These are phyloP conservation scores for Hippocampus guttulatus DNA, from an alignment of 2,113 vertebrate species.

Conservation along the genomic window DNA sequence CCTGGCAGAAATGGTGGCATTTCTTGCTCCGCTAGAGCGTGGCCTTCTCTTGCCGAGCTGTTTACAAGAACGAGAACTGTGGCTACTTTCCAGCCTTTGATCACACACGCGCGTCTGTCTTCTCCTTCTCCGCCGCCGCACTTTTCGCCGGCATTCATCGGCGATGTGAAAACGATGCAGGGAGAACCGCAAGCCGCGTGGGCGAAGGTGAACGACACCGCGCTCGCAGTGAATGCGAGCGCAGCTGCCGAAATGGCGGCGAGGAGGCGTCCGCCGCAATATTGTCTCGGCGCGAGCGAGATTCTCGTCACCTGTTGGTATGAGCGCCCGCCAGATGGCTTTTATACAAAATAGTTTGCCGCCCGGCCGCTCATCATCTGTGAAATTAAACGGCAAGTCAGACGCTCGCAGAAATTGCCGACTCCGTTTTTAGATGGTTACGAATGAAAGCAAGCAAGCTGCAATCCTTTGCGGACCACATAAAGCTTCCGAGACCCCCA, in stretches of 20 bases:
- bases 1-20: conserved; percentile 42
- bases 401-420: too few species aligned
- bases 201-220: conserved; percentile 5
- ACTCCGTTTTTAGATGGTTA: too few species aligned
- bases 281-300: background rate
- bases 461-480: too few species aligned
- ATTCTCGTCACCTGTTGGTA: background rate
- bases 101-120: background rate
- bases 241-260: conserved; percentile 16
- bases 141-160: conserved; percentile 29
- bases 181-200: conserved; percentile 18
- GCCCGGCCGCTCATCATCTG: too few species aligned
- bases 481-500: too few species aligned
- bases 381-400: too few species aligned
- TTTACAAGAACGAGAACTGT: conserved; percentile 25
- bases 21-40: conserved; percentile 46
- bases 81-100: conserved; percentile 35
- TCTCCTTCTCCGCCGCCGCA: background rate
- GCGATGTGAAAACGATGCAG: conserved; percentile 11
- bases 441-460: too few species aligned
- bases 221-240: background rate
- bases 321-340: too few species aligned
- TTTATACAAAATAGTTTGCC: too few species aligned
- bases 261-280: background rate
- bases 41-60: conserved; percentile 7